Conservation (phyloP, 2,113 vertebrate species). For the Pogonocichla stellata region DNA sequence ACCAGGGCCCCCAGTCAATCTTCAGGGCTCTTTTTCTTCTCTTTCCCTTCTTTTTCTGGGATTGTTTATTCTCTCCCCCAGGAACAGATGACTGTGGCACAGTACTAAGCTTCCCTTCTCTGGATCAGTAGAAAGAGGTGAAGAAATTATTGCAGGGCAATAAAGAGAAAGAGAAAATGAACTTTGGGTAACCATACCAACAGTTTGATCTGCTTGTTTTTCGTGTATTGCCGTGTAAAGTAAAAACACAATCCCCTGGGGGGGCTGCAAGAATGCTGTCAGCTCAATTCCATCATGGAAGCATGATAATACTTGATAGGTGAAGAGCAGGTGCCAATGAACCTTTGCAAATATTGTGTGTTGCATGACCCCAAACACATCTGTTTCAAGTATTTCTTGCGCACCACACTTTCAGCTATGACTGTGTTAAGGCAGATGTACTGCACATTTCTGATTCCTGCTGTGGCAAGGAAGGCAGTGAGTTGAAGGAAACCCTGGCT, state of each 20-base stretch:
- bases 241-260: background rate
- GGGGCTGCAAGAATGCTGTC: background rate
- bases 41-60: background rate
- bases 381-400: background rate
- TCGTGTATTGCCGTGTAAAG: background rate
- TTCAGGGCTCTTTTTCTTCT: background rate
- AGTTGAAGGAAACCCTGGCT: background rate
- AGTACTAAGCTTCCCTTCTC: constrained; percentile 56
- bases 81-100: constrained; percentile 64
- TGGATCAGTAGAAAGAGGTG: constrained; percentile 77
- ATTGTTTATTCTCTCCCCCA: constrained; percentile 69
- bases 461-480: background rate
- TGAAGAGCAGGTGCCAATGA: constrained; percentile 47
- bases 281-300: constrained; percentile 14
- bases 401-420: background rate
- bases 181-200: constrained; percentile 36
- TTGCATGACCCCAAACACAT: background rate
- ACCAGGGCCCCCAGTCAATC: constrained; percentile 72
- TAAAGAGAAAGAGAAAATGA: constrained; percentile 79
- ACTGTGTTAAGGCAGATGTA: background rate
- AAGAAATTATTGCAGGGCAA: constrained; percentile 75
- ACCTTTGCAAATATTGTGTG: background rate
- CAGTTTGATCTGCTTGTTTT: background rate
- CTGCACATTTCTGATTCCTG: background rate
- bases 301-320: constrained; percentile 22